Base-by-base conservation (phyloP, 1,140 invertebrate species). In the Diprion similis region DNA sequence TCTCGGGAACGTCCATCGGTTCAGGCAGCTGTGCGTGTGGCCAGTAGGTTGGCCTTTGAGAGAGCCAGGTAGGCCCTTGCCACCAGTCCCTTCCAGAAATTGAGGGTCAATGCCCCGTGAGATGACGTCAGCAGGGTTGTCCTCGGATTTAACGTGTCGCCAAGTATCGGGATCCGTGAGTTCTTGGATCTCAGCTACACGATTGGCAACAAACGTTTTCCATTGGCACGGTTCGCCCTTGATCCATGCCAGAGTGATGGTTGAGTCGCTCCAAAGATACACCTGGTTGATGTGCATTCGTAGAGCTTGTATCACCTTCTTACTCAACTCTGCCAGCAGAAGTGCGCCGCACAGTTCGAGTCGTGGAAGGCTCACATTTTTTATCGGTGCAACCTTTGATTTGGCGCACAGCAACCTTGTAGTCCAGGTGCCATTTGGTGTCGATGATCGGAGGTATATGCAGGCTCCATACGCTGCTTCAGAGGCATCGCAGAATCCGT, bases 401-500 rank as follows among this genome's bases (percentile, higher is more conserved):
- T 86, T 87, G 0, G 83, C 76, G 18, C 76, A 80, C 0, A 86
- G 7, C 15, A 85, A 71, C 8, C 51, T 65, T 17, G 74, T 64
- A 11, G 45, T 46, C 15, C 67, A 13, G 1, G 70, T 73, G 8
- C 68, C 70, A 10, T 48, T 13, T 0, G 66, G 1, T 74, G 81
- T 48, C 10, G 13, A 10, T 11, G 48, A 76, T 45, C 79, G 72
- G 15, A 85, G 13, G 71, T 89, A 89, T n/a, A 88, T 66, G 59
- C 80, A 84, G 0, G 83, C 84, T 51, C 82, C 87, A 75, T 87
- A 89, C 11, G 82, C 86, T 0, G 8, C 80, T 84, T 0, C 84
- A 83, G 78, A 89, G 86, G 15, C n/a, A n/a, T n/a, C n/a, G n/a
- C 72, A 77, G 77, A 88, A 89, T 10, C 83, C 83, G 73, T 86